Evolutionary conservation across 2,113 vertebrate genomes (phyloP).

Genomic region (Campylomormyrus numenius): DNA sequence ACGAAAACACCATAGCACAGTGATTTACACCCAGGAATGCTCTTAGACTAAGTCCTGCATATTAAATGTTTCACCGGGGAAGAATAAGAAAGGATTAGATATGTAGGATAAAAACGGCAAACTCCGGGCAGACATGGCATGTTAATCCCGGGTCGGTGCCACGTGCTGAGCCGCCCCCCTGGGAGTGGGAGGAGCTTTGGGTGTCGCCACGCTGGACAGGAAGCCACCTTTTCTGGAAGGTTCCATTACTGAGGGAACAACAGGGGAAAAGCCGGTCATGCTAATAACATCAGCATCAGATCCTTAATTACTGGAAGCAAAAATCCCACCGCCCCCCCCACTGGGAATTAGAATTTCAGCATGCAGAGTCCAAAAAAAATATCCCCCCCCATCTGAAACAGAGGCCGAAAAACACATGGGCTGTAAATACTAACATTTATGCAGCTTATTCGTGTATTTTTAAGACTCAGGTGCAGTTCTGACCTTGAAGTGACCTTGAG

Average conservation of each 20-base stretch:
- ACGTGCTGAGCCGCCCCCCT: slow-evolving; percentile 50
- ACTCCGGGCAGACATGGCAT: slow-evolving; percentile 42
- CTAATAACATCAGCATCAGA: neutral
- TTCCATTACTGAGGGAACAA: neutral
- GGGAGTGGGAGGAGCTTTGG: neutral
- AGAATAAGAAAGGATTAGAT: neutral
- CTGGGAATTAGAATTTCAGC: neutral
- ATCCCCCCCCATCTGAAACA: neutral
- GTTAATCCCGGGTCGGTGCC: slow-evolving; percentile 45
- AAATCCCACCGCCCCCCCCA: neutral
- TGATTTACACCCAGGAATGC: slow-evolving; percentile 51
- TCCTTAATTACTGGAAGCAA: neutral
- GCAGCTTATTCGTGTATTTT: neutral
- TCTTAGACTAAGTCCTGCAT: slow-evolving; percentile 42
- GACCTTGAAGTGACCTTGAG: neutral
- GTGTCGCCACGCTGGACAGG: slow-evolving; percentile 41
- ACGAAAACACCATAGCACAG: slow-evolving; percentile 30
- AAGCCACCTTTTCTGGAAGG: slow-evolving; percentile 33
- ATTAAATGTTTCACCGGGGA: slow-evolving; percentile 43
- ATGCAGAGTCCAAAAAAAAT: neutral
- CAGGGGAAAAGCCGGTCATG: neutral
- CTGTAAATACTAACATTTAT: neutral
- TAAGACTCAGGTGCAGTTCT: neutral
- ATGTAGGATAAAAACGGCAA: neutral
- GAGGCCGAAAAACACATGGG: neutral